Conservation (phyloP, 2,888 invertebrate genomes). For the Ennomos fuscantarius region DNA sequence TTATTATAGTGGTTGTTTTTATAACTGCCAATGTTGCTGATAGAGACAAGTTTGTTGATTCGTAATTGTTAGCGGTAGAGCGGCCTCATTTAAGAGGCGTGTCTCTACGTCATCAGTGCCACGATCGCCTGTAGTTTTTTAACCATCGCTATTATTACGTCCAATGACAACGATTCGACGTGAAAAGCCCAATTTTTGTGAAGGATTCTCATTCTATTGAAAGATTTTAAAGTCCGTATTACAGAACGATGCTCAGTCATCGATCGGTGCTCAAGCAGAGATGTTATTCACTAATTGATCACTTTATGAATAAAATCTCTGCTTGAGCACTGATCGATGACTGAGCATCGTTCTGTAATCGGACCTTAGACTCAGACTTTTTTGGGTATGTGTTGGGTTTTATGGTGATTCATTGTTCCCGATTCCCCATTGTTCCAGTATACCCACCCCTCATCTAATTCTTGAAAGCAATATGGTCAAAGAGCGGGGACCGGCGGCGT, state of each 20-base stretch:
- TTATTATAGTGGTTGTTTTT: conserved; percentile 7
- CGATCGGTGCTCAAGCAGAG: too few species aligned
- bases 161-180: conserved; percentile 22
- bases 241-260: too few species aligned
- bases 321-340: too few species aligned
- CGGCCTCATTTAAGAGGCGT: conserved; percentile 54
- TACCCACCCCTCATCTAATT: too few species aligned
- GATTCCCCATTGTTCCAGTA: too few species aligned
- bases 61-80: conserved; percentile 32
- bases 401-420: too few species aligned
- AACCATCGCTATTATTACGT: conserved; percentile 28
- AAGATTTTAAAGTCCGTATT: too few species aligned
- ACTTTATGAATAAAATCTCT: too few species aligned
- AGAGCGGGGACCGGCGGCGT: conserved; percentile 8
- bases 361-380: too few species aligned
- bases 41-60: conserved; percentile 22
- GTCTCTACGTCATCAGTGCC: conserved; percentile 55
- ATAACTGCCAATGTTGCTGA: conserved; percentile 10
- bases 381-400: too few species aligned
- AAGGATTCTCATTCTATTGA: conserved; percentile 17
- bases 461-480: neutral
- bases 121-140: conserved; percentile 23
- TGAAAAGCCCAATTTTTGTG: conserved; percentile 22
- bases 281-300: too few species aligned
- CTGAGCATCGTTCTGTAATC: too few species aligned